Base-by-base conservation (phyloP, 2,888 invertebrate species). In the Lasius platythorax region DNA sequence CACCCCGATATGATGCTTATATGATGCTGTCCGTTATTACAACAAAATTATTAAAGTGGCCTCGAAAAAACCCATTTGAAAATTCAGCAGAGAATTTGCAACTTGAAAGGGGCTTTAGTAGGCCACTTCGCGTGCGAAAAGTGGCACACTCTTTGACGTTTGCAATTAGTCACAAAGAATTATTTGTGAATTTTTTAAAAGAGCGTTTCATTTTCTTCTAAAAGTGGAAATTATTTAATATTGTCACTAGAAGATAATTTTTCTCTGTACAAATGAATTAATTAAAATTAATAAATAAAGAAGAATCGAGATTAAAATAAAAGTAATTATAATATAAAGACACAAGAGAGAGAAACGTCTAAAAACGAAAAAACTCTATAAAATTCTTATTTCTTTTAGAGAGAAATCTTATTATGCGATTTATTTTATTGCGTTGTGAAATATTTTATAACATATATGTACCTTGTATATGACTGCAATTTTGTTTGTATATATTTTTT, bases 101-200 rank as follows among this genome's bases (percentile, higher is more conserved):
- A 74, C 11, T 43, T 74, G 37, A 74, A 61, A 61, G 30, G 4
- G 18, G 12, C 30, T 84, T 46, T 72, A 50, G 46, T 18, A 28
- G 46, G 9, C 8, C 28, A 70, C 15, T 23, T 23, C 1, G 37
- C 37, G 9, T 64, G 30, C 12, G 40, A 50, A 53, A 18, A 76
- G 23, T 50, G 40, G 8, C 12, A 15, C 30, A n/a, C 40, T 40
- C 28, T 74, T 61, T 74, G 30, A 74, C n/a, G n/a, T 63, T 61
- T 63, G 2, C 4, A 74, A 74, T 74, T 72, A 72, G 53, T 15
- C n/a, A 30, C 28, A 74, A 61, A 43, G 33, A 3, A 75, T 33
- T 61, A 30, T 74, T 15, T 43, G 28, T 28, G n/a, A 12, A 30
- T 61, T 61, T 18, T 50, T 40, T 15, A n/a, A 61, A 28, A 61